Percentiles rank a stretch among this genome's conserved stretches.
phyloP scores from a whole-genome alignment of 2,797 vertebrate species.

The Scolopax rusticola region DNA sequence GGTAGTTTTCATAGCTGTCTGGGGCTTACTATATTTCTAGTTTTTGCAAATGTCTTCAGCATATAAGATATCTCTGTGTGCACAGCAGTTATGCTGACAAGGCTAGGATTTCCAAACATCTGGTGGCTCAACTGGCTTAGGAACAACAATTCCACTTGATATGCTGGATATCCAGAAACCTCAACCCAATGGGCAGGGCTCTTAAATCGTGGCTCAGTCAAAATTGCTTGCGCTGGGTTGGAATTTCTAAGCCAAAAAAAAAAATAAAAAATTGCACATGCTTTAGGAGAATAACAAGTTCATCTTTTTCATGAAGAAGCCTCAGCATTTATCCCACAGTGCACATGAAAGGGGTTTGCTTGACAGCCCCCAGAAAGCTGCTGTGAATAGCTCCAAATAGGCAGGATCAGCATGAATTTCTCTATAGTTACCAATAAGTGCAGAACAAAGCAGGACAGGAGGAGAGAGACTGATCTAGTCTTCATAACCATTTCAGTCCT shows the following conservation, averaged over 20 bases:
- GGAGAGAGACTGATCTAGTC: background rate
- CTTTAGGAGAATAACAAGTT: background rate
- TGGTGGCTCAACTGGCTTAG: background rate
- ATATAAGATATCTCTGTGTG: background rate
- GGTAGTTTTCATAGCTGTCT: background rate
- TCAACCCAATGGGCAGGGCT: background rate
- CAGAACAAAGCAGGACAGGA: background rate
- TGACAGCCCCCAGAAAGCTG: background rate
- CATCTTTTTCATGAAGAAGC: background rate
- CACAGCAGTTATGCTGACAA: background rate
- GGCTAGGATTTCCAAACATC: background rate
- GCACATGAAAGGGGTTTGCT: background rate
- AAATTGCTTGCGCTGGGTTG: background rate
- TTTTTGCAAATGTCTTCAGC: background rate
- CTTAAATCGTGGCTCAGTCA: background rate
- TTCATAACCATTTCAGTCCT: background rate
- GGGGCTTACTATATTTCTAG: background rate
- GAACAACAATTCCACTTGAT: background rate
- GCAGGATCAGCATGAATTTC: background rate
- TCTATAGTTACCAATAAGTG: background rate
- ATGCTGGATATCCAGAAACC: background rate
- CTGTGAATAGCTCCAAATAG: background rate
- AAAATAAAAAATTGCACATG: fast-evolving
- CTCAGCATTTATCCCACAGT: background rate
- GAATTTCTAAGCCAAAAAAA: background rate